phyloP scores from a whole-genome alignment of 2,888 invertebrate genomes.

The Coenonympha glycerion region DNA sequence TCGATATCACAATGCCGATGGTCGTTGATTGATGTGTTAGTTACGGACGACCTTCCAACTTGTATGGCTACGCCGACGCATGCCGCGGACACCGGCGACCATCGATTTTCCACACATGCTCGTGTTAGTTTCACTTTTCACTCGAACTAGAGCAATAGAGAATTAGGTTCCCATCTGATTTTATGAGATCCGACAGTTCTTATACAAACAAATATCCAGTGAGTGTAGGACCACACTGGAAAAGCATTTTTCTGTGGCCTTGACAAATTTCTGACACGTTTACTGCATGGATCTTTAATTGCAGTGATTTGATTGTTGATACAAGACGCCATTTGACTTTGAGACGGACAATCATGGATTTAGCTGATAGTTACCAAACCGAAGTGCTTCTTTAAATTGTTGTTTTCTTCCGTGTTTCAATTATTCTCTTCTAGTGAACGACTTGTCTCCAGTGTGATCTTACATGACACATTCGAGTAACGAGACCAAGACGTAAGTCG shows the following conservation, averaged over 20 bases:
- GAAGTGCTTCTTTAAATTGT: not conserved
- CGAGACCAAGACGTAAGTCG: too few species aligned
- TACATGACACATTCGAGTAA: not conserved
- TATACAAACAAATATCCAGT: not conserved
- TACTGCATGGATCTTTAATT: too few species aligned
- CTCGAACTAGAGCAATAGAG: slow-evolving; percentile 47
- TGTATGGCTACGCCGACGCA: slow-evolving; percentile 41
- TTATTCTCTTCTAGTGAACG: not conserved
- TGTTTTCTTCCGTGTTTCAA: not conserved
- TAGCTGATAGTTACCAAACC: too few species aligned
- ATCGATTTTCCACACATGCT: slow-evolving; percentile 62
- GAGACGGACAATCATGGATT: too few species aligned
- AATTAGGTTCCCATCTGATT: slow-evolving; percentile 29
- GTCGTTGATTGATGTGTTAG: slow-evolving; percentile 50
- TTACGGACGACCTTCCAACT: slow-evolving; percentile 52
- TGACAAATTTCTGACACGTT: too few species aligned
- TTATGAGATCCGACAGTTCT: slow-evolving; percentile 3
- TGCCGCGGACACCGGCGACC: slow-evolving; percentile 50
- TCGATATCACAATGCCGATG: slow-evolving; percentile 41
- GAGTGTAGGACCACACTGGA: slow-evolving; percentile 1
- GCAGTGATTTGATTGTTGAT: too few species aligned
- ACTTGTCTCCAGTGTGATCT: not conserved
- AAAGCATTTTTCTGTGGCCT: too few species aligned
- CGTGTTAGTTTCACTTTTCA: slow-evolving; percentile 59
- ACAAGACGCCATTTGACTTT: too few species aligned